Evolutionary conservation across 2,797 vertebrate genomes (phyloP), one percentile per base, ranked within the genome.

Genomic region (Anniella stebbinsi): DNA sequence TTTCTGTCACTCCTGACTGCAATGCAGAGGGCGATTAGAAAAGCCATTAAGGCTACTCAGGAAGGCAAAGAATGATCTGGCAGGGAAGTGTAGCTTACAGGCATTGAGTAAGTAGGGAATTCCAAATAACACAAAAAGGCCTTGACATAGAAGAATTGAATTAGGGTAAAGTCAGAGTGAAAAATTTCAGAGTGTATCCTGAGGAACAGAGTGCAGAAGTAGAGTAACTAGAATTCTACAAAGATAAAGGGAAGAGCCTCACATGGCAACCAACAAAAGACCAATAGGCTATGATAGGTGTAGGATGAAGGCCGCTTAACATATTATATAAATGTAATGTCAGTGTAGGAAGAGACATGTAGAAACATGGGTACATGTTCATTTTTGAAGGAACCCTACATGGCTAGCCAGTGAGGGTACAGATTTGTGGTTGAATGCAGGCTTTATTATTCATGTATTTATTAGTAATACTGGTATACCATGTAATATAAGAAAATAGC

Each of bases 101-200:
- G 66, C 38, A 70, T 33, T 25, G 28, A 51, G 78, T 63, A 81
- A 63, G 72, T 28, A 63, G 73, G 73, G 80, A 78, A 84, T 84
- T 84, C 88, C n/a, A 21, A 41, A 25, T 15, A 72, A 87, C 6
- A 89, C 63, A 70, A 70, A 63, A 78, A 28, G 6, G 41, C 73
- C 60, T 75, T 90, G 78, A 60, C 88, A 80, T 80, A 13, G 75
- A 41, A 30, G 51, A 69, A 57, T 81, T 57, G 38, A 82, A 86
- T 84, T 83, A 57, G 48, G 30, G 57, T 82, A 82, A 73, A 87
- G 54, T 54, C 57, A 86, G 70, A 36, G 41, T 81, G 84, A 86
- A 91, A 45, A 18, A 86, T n/a, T 41, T 67, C 28, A 72, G 41
- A 85, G n/a, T 12, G 8, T 15, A 80, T 66, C 41, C 41, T 1